Conservation (phyloP, 2,797 vertebrate species). For the Miichthys miiuy region DNA sequence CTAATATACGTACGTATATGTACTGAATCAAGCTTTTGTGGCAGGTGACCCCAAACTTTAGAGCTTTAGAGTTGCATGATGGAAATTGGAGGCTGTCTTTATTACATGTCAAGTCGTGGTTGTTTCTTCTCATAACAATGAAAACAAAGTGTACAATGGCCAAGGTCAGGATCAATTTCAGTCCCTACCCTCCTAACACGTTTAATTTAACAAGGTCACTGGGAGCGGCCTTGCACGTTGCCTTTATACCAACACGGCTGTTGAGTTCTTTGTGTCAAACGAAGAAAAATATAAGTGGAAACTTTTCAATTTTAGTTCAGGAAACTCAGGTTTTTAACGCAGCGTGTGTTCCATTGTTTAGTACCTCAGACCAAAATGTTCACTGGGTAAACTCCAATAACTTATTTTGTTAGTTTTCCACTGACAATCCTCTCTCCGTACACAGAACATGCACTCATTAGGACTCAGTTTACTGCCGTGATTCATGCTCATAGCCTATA, state of each 20-base stretch:
- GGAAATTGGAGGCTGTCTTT: too few relatives aligned
- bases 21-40: too few relatives aligned
- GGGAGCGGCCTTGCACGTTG: neutral
- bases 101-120: neutral
- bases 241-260: neutral
- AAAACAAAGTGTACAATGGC: neutral
- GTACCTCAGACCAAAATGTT: neutral
- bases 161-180: neutral
- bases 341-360: neutral
- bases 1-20: too few relatives aligned
- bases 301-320: neutral
- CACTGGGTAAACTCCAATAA: neutral
- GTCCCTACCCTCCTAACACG: neutral
- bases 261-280: too few relatives aligned
- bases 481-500: constrained; percentile 13
- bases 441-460: neutral
- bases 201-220: neutral
- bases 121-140: neutral
- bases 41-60: too few relatives aligned
- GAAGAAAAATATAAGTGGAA: neutral
- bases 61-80: too few relatives aligned
- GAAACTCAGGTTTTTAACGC: neutral
- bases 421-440: constrained; percentile 2
- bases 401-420: neutral
- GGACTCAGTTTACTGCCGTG: constrained; percentile 3